Evolutionary conservation across 2,888 invertebrate species (phyloP).

Genomic region (Drosophila pegasa): DNA sequence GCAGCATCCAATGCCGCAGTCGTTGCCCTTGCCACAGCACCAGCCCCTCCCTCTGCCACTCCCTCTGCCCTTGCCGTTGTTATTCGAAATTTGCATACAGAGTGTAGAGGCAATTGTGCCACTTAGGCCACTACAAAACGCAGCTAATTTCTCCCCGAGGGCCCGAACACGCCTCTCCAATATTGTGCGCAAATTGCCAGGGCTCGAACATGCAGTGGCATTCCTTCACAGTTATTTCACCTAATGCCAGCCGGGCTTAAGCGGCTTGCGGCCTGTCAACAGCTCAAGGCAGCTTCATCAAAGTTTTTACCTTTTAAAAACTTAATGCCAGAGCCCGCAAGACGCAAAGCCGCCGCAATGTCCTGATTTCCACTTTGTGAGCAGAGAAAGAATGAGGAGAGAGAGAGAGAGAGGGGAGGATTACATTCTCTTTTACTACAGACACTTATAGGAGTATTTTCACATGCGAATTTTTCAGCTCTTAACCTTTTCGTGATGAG

Average conservation of each 20-base stretch:
- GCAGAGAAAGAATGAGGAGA: neutral
- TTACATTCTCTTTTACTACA: neutral
- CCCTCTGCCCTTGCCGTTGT: constrained; percentile 31
- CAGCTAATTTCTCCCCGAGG: constrained; percentile 65
- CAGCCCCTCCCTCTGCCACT: constrained; percentile 11
- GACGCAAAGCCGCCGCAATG: constrained; percentile 7
- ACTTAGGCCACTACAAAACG: constrained; percentile 65
- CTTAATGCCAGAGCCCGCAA: constrained; percentile 6
- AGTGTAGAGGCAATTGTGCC: constrained; percentile 57
- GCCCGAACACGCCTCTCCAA: constrained; percentile 29
- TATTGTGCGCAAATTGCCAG: constrained; percentile 32
- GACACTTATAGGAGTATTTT: constrained; percentile 5
- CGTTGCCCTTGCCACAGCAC: constrained; percentile 13
- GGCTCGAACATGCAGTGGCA: constrained; percentile 40
- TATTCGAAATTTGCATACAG: constrained; percentile 62
- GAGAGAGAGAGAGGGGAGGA: no score
- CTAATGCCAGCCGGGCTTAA: constrained; percentile 31
- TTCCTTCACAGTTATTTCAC: constrained; percentile 36
- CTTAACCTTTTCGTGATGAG: neutral
- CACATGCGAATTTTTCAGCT: constrained; percentile 1
- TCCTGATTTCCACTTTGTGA: constrained; percentile 1
- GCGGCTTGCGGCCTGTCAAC: constrained; percentile 8
- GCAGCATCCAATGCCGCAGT: constrained; percentile 34
- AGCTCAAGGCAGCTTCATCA: constrained; percentile 15
- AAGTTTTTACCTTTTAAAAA: constrained; percentile 13